These are phyloP conservation scores for Danaus melanippus DNA, from an alignment of 1,140 invertebrate species.

Conservation along the genomic window DNA sequence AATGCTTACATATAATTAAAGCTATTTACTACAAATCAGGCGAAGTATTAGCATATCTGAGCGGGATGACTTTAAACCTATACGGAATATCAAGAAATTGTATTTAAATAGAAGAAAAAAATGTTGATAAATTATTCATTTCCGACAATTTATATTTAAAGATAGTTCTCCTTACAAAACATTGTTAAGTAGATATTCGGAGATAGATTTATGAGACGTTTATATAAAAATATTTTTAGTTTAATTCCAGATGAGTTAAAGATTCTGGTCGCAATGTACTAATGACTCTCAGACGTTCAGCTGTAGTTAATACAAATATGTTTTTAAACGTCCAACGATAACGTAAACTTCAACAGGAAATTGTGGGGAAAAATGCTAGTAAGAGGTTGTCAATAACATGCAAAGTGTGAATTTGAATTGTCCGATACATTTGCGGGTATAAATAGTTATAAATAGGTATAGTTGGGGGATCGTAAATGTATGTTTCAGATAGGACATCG, in stretches of 20 bases:
- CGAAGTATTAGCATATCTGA: conserved; percentile 13
- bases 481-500: conserved; percentile 41
- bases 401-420: conserved; percentile 48
- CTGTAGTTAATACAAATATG: neutral
- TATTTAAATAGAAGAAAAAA: conserved; percentile 3
- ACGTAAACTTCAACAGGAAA: conserved; percentile 6
- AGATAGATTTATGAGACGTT: too few relatives aligned
- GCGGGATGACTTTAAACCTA: neutral
- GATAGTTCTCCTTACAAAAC: too few relatives aligned
- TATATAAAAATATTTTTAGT: too few relatives aligned
- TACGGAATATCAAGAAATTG: conserved; percentile 3
- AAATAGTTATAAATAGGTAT: too few relatives aligned
- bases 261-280: too few relatives aligned
- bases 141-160: neutral
- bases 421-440: conserved; percentile 39
- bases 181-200: too few relatives aligned
- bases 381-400: conserved; percentile 28
- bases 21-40: conserved; percentile 9
- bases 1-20: conserved; percentile 21
- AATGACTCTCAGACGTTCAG: too few relatives aligned
- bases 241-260: too few relatives aligned
- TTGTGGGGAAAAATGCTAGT: conserved; percentile 34
- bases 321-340: conserved; percentile 1
- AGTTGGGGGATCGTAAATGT: conserved; percentile 37
- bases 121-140: conserved; percentile 6